Conservation (phyloP, 1,140 invertebrate species). For the Brachystomella parvula region DNA sequence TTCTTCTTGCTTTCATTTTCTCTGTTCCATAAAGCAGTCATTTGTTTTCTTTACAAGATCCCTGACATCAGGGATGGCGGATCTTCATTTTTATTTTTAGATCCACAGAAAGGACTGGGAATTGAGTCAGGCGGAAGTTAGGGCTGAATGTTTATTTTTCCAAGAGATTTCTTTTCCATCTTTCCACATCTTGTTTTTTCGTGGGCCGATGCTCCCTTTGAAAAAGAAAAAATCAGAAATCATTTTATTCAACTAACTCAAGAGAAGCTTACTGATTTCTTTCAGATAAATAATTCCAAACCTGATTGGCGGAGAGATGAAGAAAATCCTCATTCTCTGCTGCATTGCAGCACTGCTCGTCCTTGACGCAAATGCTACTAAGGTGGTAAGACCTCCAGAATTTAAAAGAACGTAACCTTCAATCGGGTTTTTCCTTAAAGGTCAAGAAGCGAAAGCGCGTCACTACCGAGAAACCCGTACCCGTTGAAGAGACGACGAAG, state of each 20-base stretch:
- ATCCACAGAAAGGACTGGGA: not conserved
- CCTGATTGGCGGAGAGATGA: slow-evolving; percentile 2
- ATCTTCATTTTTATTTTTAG: not conserved
- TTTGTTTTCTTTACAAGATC: no score
- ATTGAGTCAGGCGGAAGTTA: not conserved
- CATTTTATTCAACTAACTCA: no score
- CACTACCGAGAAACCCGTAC: not conserved
- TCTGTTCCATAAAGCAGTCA: no score
- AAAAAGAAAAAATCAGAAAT: no score
- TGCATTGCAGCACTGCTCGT: not conserved
- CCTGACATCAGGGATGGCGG: not conserved
- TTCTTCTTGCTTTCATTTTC: no score
- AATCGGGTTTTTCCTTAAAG: not conserved
- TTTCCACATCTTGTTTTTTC: not conserved
- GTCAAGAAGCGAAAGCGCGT: not conserved
- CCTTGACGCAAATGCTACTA: not conserved
- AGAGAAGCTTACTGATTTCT: not conserved
- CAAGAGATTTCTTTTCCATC: not conserved
- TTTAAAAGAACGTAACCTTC: not conserved
- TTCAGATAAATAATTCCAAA: not conserved
- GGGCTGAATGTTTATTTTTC: not conserved
- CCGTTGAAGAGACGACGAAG: not conserved
- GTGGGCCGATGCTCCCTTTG: not conserved
- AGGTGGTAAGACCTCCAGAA: not conserved
- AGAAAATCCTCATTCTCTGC: not conserved